Percentiles rank a stretch among this genome's conserved stretches.
Evolutionary conservation across 2,888 invertebrate genomes (phyloP).

Genomic region (Dynastes hyllus): DNA sequence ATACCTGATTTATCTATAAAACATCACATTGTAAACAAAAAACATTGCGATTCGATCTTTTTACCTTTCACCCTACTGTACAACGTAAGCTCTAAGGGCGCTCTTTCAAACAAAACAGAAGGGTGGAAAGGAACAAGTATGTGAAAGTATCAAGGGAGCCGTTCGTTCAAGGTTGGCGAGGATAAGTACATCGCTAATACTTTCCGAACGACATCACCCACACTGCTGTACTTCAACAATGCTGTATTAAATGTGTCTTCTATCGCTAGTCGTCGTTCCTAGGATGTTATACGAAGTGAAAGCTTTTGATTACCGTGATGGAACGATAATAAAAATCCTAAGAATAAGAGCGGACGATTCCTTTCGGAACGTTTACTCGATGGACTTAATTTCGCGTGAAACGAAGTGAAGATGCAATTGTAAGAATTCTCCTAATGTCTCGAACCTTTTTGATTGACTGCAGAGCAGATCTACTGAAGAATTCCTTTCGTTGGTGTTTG

Average conservation of each 20-base stretch:
- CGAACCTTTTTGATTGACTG: slow-evolving; percentile 1
- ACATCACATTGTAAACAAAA: not conserved
- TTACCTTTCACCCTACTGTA: not conserved
- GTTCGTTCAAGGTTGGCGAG: slow-evolving; percentile 16
- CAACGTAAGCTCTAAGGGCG: too few species aligned
- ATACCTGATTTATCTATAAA: not conserved
- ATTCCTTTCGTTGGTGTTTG: not conserved
- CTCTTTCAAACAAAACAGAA: too few species aligned
- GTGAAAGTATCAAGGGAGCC: slow-evolving; percentile 21
- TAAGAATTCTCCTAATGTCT: not conserved
- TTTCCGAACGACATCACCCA: slow-evolving; percentile 15
- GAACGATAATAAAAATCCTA: slow-evolving; percentile 24
- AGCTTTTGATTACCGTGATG: slow-evolving; percentile 41
- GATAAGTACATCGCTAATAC: slow-evolving; percentile 26
- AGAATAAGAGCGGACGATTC: slow-evolving; percentile 14
- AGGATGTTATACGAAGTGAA: slow-evolving; percentile 19
- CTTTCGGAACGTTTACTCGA: slow-evolving; percentile 34
- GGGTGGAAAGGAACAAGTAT: slow-evolving; percentile 9
- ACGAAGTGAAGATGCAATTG: slow-evolving; percentile 15
- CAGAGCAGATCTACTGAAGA: not conserved
- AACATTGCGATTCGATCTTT: too few species aligned
- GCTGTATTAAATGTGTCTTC: slow-evolving; percentile 1
- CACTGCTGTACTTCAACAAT: not conserved
- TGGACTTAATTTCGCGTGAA: slow-evolving; percentile 35
- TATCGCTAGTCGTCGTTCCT: slow-evolving; percentile 4